These are phyloP conservation scores for Poliocrania exsul DNA, from an alignment of 2,797 vertebrate genomes.

Conservation along the genomic window DNA sequence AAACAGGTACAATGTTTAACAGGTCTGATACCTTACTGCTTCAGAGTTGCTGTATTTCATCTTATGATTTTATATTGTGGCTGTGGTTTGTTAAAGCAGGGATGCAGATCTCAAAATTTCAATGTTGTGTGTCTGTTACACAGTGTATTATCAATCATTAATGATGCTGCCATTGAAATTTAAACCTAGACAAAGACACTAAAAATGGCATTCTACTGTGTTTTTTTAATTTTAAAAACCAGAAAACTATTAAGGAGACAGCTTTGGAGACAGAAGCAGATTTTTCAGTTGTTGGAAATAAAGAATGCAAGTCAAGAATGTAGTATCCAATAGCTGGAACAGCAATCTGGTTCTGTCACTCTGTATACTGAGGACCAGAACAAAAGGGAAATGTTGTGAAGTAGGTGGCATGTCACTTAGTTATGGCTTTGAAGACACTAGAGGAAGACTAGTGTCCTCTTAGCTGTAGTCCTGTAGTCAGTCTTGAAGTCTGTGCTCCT, in stretches of 20 bases:
- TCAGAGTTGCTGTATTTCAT: background rate
- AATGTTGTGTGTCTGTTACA: background rate
- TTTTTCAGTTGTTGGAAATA: background rate
- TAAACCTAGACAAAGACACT: background rate
- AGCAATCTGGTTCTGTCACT: background rate
- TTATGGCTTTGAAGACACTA: background rate
- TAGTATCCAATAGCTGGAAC: background rate
- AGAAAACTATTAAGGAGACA: background rate
- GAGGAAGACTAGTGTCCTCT: background rate
- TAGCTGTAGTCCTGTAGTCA: background rate
- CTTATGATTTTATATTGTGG: background rate
- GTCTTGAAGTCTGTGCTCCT: background rate
- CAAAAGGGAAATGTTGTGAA: background rate
- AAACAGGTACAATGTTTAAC: conserved; percentile 84
- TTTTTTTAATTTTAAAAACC: background rate
- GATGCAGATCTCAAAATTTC: background rate
- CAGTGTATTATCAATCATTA: background rate
- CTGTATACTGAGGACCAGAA: background rate
- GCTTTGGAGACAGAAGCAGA: background rate
- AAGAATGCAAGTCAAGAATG: background rate
- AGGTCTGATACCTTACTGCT: background rate
- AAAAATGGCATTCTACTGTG: background rate
- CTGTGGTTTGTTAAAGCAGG: background rate
- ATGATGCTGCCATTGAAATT: background rate
- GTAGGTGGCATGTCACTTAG: background rate